These are phyloP conservation scores for Drosophila prosaltans DNA, from an alignment of 1,140 invertebrate genomes.

Conservation along the genomic window DNA sequence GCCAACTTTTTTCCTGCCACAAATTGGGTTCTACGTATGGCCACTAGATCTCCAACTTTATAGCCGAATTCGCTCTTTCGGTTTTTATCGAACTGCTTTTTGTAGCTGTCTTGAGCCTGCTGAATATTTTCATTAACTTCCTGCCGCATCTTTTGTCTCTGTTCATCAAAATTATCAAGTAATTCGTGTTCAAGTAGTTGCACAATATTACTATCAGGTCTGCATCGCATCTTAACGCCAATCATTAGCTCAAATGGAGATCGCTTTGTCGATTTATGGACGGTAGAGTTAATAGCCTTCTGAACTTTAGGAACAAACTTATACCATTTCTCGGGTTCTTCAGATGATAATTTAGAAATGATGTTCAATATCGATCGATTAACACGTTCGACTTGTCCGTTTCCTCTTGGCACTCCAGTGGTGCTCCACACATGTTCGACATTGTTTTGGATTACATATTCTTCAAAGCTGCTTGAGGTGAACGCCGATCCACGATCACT, in stretches of 20 bases:
- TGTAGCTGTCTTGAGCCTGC: neutral
- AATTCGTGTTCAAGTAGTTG: neutral
- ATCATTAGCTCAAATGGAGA: constrained; percentile 12
- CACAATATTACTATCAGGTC: neutral
- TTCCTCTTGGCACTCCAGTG: constrained; percentile 61
- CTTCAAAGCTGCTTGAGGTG: constrained; percentile 44
- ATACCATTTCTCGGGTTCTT: constrained; percentile 6
- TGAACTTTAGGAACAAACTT: constrained; percentile 10
- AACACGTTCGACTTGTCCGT: constrained; percentile 38
- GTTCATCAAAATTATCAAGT: neutral
- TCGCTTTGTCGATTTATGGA: neutral
- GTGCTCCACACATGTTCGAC: constrained; percentile 52
- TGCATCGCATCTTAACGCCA: constrained; percentile 3
- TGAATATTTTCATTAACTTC: neutral
- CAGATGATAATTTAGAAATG: neutral
- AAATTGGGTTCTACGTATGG: neutral
- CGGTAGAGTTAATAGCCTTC: neutral
- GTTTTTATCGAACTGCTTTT: constrained; percentile 12
- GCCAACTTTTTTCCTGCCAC: neutral
- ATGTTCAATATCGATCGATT: neutral
- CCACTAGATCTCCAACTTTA: neutral
- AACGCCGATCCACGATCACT: constrained; percentile 78
- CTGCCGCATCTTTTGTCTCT: neutral
- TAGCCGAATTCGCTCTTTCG: neutral
- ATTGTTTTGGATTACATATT: constrained; percentile 34